Base-by-base conservation (phyloP, 2,888 invertebrate genomes). In the Celastrina argiolus region DNA sequence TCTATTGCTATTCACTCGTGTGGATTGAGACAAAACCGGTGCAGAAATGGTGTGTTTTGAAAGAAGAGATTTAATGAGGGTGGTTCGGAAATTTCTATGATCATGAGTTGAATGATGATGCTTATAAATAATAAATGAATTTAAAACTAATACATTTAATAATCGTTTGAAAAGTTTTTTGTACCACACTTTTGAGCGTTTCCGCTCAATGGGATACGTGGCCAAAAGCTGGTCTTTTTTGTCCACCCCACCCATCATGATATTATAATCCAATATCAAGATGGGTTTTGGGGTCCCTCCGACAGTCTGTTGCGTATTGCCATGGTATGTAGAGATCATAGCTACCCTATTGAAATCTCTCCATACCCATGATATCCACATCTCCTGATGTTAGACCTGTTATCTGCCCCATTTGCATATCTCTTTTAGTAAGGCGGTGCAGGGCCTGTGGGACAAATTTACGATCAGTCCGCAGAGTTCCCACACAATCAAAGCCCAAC, bases 141-240 rank as follows among this genome's bases (percentile, higher is more conserved):
- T 45, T 45, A 45, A 45, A 45, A 16, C 42, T 26, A 59, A 66
- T n/a, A 65, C 64, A n/a, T 65, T 66, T 59, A 61, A 51, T 8
- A 58, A 63, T 56, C 61, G 65, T 64, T 36, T n/a, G 12, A 76
- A 74, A 14, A 41, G 1, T 41, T 41, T 41, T 41, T 41, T 41
- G 4, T 28, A 28, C 41, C 41, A 76, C 0, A 74, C 58, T 6
- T 16, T 67, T 3, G 69, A 69, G 12, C 71, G 28, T 66, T 71
- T 73, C 4, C 75, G 28, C 64, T 75, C 76, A 6, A 74, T 67
- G 4, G 74, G 76, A 39, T 74, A 76, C 67, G 65, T 70, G 7
- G 74, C 63, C 3, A 73, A 56, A 56, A 71, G 59, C 56, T 75
- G 75, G 41, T 75, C 75, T 63, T 74, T 74, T 36, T 68, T 68